These are phyloP conservation scores for Myripristis jacobus DNA, from an alignment of 2,797 vertebrate genomes.

Conservation along the genomic window DNA sequence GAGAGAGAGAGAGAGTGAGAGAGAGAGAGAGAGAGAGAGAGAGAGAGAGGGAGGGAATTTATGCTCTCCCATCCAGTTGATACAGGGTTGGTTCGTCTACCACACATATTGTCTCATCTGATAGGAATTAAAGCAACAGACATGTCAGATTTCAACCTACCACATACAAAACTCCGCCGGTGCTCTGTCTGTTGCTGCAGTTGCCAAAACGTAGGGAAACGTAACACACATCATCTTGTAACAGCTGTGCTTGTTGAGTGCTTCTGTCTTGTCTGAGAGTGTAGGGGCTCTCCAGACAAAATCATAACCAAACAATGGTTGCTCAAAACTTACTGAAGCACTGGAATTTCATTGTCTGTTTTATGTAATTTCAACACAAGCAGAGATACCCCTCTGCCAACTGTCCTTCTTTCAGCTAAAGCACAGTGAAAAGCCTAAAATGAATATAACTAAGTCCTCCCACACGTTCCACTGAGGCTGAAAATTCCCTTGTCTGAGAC, in stretches of 20 bases:
- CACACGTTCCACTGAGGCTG: conserved; percentile 65
- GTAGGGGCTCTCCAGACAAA: conserved; percentile 64
- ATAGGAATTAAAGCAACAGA: conserved; percentile 42
- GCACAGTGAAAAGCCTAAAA: conserved; percentile 59
- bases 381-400: conserved; percentile 26
- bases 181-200: conserved; percentile 15
- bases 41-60: conserved; percentile 36
- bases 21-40: not conserved
- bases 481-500: conserved; percentile 68
- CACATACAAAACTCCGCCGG: not conserved
- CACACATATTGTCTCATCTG: conserved; percentile 46
- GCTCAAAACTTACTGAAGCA: conserved; percentile 31
- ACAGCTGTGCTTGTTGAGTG: not conserved
- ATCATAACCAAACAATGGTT: conserved; percentile 59
- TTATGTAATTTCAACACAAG: conserved; percentile 42
- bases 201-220: conserved; percentile 47
- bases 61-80: conserved; percentile 51
- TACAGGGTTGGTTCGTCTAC: conserved; percentile 40
- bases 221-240: conserved; percentile 8
- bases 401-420: conserved; percentile 53
- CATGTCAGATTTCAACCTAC: conserved; percentile 33
- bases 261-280: conserved; percentile 6
- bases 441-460: conserved; percentile 67
- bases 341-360: conserved; percentile 32
- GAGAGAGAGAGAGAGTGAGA: not conserved